Percentiles rank a stretch among this genome's conserved stretches.
phyloP scores from a whole-genome alignment of 2,888 invertebrate genomes.

The Cacoxenus indagator region DNA sequence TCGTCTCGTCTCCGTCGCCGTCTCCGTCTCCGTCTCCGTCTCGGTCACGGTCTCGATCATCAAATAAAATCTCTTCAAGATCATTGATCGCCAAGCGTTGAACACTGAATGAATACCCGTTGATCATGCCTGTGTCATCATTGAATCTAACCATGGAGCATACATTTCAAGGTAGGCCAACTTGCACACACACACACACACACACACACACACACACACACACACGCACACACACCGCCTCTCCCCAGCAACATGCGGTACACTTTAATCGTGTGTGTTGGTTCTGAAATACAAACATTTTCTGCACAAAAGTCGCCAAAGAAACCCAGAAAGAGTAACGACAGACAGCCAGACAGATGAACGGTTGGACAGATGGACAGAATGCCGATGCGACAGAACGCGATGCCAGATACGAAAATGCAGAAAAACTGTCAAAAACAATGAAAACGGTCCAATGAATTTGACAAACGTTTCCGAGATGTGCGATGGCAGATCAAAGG shows the following conservation, averaged over 20 bases:
- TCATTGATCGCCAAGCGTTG: too few species aligned
- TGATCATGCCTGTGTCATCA: too few species aligned
- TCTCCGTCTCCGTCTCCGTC: too few species aligned
- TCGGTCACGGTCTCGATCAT: too few species aligned
- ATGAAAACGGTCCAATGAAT: slow-evolving; percentile 71
- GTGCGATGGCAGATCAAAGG: slow-evolving; percentile 71
- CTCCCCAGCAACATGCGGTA: too few species aligned
- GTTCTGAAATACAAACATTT: too few species aligned
- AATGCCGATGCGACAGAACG: slow-evolving; percentile 13
- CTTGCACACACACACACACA: too few species aligned
- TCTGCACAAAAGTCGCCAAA: not conserved
- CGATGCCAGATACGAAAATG: slow-evolving; percentile 34
- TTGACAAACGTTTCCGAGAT: slow-evolving; percentile 72
- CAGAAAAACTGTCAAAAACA: slow-evolving; percentile 70
- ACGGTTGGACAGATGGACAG: slow-evolving; percentile 17
- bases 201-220: not conserved
- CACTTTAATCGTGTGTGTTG: too few species aligned
- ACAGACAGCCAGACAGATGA: slow-evolving; percentile 3
- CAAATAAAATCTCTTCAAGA: too few species aligned
- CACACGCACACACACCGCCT: too few species aligned
- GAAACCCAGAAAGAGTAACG: not conserved
- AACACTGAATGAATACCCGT: too few species aligned
- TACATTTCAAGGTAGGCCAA: not conserved
- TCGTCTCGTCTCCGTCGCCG: too few species aligned
- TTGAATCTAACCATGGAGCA: not conserved